Base-by-base conservation (phyloP, 2,888 invertebrate species). In the Agonum fuliginosum region DNA sequence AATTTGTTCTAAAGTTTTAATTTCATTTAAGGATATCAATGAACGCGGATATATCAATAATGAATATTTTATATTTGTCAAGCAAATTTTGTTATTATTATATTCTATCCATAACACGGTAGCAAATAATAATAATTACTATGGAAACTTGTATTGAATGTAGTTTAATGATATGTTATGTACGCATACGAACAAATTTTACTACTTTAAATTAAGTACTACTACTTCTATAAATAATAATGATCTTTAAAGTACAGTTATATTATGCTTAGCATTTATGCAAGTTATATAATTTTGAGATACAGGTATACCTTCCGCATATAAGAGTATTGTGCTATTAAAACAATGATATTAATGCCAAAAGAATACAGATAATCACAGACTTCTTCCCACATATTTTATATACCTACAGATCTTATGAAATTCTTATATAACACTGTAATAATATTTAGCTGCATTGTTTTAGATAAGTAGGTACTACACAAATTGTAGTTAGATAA, bases 321-420 rank as follows among this genome's bases (percentile, higher is more conserved):
- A 62, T 62, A n/a, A n/a, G n/a, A n/a, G n/a, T n/a, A 54, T 54
- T 54, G 54, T 37, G 37, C 24, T 54, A 54, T 54, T 62, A 62
- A 14, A 62, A 62, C 58, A 62, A 62, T 62, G 30, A 30, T 62
- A 62, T 8, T 62, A 62, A 54, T 54, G 27, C 27, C 27, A 24
- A 54, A 62, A 62, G 58, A 62, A 62, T 62, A 17, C 17, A 62
- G 30, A 54, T 30, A 62, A 17, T 14, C 12, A 14, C 12, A 24
- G 14, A 12, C 1, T 10, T 14, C 6, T 62, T 62, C 58, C 30
- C 58, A 62, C 46, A 46, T 37, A 46, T 1, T 4, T 41, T n/a
- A 30, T 30, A 30, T n/a, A 1, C 1, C 30, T 30, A 46, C 2
- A 46, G 46, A 46, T 46, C 14, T 46, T 19, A n/a, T 46, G 27